Evolutionary conservation across 2,113 vertebrate genomes (phyloP), one percentile per base, ranked within the genome.

Genomic region (Tor tambroides): DNA sequence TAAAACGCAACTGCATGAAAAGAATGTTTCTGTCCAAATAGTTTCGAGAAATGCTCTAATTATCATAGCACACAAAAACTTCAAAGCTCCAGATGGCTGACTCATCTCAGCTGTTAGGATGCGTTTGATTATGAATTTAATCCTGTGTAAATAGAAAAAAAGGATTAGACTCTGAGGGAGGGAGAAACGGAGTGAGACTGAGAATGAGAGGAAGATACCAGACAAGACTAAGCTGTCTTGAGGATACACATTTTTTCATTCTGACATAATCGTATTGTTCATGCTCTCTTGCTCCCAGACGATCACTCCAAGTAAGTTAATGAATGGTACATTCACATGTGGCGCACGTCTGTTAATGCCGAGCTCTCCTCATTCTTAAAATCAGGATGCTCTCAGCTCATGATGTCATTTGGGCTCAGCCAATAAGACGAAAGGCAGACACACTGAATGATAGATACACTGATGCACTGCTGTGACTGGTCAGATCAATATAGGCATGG

Each of bases 61-160:
- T 71, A 71, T 65, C 65, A 82, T 82, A 21, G n/a, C 61, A 67
- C 14, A 67, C 59, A 82, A 82, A 79, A 59, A 63, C 80, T 9
- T 82, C 80, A 32, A 32, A 67, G 81, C 81, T 51, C 41, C 81
- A 54, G 81, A 54, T 69, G 41, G 80, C 38, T 51, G 80, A 69
- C 63, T 67, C 80, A 51, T 28, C 61, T 82, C 76, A 78, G 76
- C 46, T 54, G 79, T 46, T 80, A 65, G 79, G 80, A 67, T 67
- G 38, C 59, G 0, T 80, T 80, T 80, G 78, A 80, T 67, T 46
- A 83, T 83, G 81, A 71, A 83, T 83, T 51, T 54, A 83, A 71
- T 83, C 61, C 26, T 69, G 43, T 83, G 81, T 83, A 83, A 83
- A 83, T n/a, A 83, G 17, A 71, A 71, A 67, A 32, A 71, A 71